Evolutionary conservation across 2,113 vertebrate genomes (phyloP).

Genomic region (Hipposideros armiger): DNA sequence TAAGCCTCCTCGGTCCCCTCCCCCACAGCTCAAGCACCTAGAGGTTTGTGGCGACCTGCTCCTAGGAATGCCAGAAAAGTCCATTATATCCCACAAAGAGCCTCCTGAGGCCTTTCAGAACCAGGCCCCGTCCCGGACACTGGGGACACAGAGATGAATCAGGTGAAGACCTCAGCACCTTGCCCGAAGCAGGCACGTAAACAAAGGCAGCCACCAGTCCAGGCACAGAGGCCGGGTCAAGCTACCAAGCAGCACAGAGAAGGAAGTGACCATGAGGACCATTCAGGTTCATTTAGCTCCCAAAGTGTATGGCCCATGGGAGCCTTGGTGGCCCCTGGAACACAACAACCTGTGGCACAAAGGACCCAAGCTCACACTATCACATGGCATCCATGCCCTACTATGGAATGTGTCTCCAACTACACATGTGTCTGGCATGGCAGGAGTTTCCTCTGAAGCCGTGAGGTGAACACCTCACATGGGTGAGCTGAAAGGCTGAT

Average conservation of each 20-base stretch:
- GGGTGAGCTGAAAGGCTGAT: not conserved
- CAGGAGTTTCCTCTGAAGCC: not conserved
- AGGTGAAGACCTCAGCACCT: not conserved
- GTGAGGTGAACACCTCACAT: not conserved
- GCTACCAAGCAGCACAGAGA: not conserved
- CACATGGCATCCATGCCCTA: too few relatives aligned
- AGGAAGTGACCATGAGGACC: not conserved
- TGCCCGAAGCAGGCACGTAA: not conserved
- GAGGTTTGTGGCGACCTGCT: not conserved
- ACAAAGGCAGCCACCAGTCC: not conserved
- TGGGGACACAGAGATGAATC: not conserved
- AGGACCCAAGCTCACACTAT: not conserved
- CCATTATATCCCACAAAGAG: not conserved
- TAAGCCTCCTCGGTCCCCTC: not conserved
- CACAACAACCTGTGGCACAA: not conserved
- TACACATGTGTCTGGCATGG: fast-evolving
- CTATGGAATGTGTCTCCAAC: not conserved
- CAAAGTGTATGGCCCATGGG: not conserved
- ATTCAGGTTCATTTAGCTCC: not conserved
- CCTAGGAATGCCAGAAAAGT: not conserved
- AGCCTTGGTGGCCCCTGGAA: not conserved
- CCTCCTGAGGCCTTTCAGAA: not conserved
- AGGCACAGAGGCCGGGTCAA: not conserved
- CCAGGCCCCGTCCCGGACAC: not conserved
- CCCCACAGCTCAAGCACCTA: too few relatives aligned